A percentile compares a stretch with the other conserved stretches of the same genome.
Evolutionary conservation across 1,140 invertebrate species (phyloP).

Genomic region (Eubasilissa regina): DNA sequence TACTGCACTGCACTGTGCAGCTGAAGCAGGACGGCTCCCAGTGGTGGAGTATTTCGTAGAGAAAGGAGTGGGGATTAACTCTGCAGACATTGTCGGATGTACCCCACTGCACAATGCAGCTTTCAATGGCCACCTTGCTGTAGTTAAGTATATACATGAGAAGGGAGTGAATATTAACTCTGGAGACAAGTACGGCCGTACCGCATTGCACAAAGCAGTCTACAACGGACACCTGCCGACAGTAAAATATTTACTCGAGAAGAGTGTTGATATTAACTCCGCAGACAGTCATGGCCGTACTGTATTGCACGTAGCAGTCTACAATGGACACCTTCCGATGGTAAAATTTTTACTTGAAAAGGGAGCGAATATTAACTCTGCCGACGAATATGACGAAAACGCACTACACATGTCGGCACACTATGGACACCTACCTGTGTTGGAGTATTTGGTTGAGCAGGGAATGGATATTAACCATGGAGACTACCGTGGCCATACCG

Average conservation of each 20-base stretch:
- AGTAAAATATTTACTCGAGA: not conserved
- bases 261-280: not conserved
- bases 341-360: not conserved
- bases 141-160: too few species aligned
- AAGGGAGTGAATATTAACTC: not conserved
- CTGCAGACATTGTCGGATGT: too few species aligned
- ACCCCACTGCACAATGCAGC: not conserved
- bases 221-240: not conserved
- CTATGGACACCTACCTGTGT: not conserved
- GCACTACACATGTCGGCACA: not conserved
- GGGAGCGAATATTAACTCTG: not conserved
- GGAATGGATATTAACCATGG: not conserved
- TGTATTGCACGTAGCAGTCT: not conserved
- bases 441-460: not conserved
- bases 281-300: not conserved
- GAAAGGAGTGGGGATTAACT: too few species aligned
- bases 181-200: not conserved
- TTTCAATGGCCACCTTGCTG: not conserved
- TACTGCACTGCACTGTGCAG: too few species aligned
- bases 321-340: not conserved
- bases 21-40: not conserved
- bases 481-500: not conserved
- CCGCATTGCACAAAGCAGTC: not conserved
- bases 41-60: too few species aligned
- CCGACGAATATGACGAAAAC: not conserved